phyloP scores from a whole-genome alignment of 1,140 invertebrate species.

The Atta colombica region DNA sequence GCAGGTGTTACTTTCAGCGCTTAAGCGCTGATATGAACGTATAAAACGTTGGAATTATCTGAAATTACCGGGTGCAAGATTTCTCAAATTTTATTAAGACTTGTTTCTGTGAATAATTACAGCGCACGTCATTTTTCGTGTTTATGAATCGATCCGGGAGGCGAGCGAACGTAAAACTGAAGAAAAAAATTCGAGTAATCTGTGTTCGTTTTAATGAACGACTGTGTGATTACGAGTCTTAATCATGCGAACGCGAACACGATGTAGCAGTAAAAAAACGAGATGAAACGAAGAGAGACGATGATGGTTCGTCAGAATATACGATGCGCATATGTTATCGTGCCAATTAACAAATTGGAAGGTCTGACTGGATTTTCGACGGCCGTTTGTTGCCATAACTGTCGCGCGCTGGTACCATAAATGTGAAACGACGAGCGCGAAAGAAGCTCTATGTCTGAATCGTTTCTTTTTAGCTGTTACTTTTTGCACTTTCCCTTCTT shows the following conservation, averaged over 20 bases:
- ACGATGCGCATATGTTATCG: constrained; percentile 76
- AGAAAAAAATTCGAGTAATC: constrained; percentile 25
- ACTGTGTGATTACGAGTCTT: constrained; percentile 58
- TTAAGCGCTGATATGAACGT: constrained; percentile 44
- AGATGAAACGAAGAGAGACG: constrained; percentile 25
- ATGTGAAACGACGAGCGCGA: constrained; percentile 61
- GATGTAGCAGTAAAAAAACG: constrained; percentile 1
- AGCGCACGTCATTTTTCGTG: not conserved
- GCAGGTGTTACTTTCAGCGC: constrained; percentile 8
- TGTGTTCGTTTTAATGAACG: constrained; percentile 11
- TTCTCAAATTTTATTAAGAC: constrained; percentile 30
- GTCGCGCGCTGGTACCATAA: constrained; percentile 77
- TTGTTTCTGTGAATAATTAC: not conserved
- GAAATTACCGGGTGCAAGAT: not conserved
- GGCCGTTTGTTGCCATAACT: constrained; percentile 80
- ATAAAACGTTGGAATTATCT: not conserved
- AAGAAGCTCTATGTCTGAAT: constrained; percentile 38
- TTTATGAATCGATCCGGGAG: constrained; percentile 11
- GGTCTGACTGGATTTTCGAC: constrained; percentile 70
- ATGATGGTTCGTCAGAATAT: constrained; percentile 23
- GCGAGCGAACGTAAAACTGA: not conserved
- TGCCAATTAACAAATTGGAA: constrained; percentile 83
- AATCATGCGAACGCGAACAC: constrained; percentile 53
- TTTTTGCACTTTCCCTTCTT: not conserved
- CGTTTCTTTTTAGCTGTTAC: not conserved